These are phyloP conservation scores for Zaprionus gabonicus DNA, from an alignment of 1,140 invertebrate genomes.

Conservation along the genomic window DNA sequence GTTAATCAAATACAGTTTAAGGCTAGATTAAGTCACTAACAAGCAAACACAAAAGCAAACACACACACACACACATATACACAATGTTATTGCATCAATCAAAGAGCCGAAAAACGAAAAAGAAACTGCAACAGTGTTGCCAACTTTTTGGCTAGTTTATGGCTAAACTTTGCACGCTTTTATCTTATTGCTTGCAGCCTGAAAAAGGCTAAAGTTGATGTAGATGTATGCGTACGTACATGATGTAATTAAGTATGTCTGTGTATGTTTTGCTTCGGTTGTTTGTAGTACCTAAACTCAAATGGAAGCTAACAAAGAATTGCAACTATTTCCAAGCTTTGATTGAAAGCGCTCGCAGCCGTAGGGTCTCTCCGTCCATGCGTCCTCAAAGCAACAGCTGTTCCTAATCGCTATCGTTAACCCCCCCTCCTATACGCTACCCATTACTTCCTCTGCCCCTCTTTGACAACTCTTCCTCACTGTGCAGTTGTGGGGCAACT, in stretches of 20 bases:
- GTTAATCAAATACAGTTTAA: constrained; percentile 28
- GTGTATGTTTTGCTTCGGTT: not conserved
- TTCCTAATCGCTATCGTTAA: constrained; percentile 48
- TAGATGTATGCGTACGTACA: not conserved
- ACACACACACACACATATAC: not conserved
- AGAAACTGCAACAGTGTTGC: not conserved
- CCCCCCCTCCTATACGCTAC: too few relatives aligned
- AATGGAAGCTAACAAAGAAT: not conserved
- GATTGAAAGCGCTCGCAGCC: constrained; percentile 14
- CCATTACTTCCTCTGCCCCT: not conserved
- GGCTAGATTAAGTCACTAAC: constrained; percentile 22
- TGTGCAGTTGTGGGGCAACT: constrained; percentile 1
- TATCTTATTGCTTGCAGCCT: not conserved
- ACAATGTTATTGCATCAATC: constrained; percentile 11
- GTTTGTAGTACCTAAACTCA: not conserved
- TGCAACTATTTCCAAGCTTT: not conserved
- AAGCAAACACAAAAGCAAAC: constrained; percentile 4
- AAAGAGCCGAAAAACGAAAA: constrained; percentile 10
- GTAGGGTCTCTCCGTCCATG: not conserved
- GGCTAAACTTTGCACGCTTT: not conserved
- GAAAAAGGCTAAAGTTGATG: not conserved
- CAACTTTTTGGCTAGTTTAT: not conserved
- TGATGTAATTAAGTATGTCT: not conserved
- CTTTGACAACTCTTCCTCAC: constrained; percentile 2
- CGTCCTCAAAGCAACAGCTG: constrained; percentile 50